phyloP scores from a whole-genome alignment of 2,888 invertebrate species.

The Cephus rjabovi region DNA sequence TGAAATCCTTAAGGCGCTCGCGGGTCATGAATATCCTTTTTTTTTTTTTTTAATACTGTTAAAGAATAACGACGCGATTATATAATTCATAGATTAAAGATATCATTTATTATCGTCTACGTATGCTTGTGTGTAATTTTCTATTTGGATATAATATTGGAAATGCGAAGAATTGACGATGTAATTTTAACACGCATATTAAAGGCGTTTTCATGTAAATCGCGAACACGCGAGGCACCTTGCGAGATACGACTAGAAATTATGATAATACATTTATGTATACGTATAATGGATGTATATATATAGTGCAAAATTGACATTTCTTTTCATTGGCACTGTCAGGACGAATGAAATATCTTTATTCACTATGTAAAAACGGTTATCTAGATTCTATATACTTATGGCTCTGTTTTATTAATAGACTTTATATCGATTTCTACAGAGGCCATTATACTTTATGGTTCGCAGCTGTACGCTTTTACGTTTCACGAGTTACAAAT shows the following conservation, averaged over 20 bases:
- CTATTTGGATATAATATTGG: not conserved
- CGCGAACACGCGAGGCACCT: not conserved
- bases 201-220: not conserved
- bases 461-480: not conserved
- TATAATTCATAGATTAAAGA: not conserved
- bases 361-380: no score
- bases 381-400: no score
- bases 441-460: not conserved
- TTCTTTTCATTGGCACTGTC: no score
- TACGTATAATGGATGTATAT: no score
- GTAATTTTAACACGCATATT: not conserved
- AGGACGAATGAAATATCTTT: no score
- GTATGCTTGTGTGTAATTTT: not conserved
- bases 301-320: no score
- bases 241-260: not conserved
- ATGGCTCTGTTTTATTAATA: not conserved
- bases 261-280: not conserved
- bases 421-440: not conserved
- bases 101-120: not conserved
- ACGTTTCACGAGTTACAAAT: not conserved
- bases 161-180: not conserved
- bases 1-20: not conserved
- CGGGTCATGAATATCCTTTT: not conserved
- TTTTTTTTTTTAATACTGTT: not conserved
- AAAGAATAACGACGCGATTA: not conserved